Base-by-base conservation (phyloP, 2,888 invertebrate species). In the Anaspis maculata region DNA sequence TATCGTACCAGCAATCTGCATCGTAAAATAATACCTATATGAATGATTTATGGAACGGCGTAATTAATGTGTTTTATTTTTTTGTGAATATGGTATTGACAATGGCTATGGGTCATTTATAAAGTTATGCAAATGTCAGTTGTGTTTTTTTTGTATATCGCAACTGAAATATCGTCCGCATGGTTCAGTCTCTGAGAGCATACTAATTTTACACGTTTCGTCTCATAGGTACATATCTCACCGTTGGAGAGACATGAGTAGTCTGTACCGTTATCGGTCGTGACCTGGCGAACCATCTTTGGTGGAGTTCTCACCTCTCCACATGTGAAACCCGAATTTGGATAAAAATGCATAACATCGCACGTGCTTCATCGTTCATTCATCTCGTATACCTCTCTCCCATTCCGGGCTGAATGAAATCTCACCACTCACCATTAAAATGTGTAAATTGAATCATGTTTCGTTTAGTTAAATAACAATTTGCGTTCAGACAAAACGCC, bases 1-100 rank as follows among this genome's bases (percentile, higher is more conserved):
- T 81, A 51, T 80, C 79, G 66, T 83, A 85, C 57, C 76, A 69
- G 60, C 88, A 88, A 37, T 79, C 80, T 82, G 49, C 33, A 61
- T n/a, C n/a, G n/a, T n/a, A 56, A 32, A 30, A 34, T 19, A 19
- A 9, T 19, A 19, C 19, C 19, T 6, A 6, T 19, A 33, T 21
- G 34, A 34, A 39, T 35, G 31, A 13, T n/a, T n/a, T n/a, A n/a
- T n/a, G n/a, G n/a, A n/a, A n/a, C n/a, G n/a, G n/a, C n/a, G n/a
- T n/a, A n/a, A n/a, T n/a, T n/a, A 19, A 9, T 19, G 19, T 6
- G 19, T 9, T 19, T 19, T 19, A 19, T 19, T 5, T 19, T 19
- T 19, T 19, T 19, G 5, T 19, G 19, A n/a, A 24, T 11, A 25
- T 25, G 13, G 13, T 11, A 25, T 9, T 25, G 25, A 25, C 14